Evolutionary conservation across 2,113 vertebrate genomes (phyloP), one percentile per base, ranked within the genome.

Genomic region (Columba janthina): DNA sequence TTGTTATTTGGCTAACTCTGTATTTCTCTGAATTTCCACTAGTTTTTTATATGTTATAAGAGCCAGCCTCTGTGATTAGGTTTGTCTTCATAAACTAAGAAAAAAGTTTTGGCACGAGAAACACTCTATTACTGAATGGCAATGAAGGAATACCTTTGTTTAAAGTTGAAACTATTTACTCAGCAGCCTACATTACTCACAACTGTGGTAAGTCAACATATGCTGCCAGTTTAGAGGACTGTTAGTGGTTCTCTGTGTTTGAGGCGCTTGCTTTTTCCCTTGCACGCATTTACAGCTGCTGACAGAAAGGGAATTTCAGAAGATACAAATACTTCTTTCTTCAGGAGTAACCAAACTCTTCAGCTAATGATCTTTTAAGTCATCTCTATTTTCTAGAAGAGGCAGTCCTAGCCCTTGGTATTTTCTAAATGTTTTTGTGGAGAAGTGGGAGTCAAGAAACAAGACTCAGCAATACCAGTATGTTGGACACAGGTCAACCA

Each of bases 321-420:
- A 70, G 64, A 44, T 50, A 88, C 50, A 92, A n/a, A 54, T 65
- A 53, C 19, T 70, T 83, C 90, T 92, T 71, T 93, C 82, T 94
- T 80, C 31, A 56, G 38, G 50, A 93, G 5, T 58, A 62, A 50
- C 34, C 34, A 74, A n/a, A 50, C 61, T 87, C 72, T 74, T 73
- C 14, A 74, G 38, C 50, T 90, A 78, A 48, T 78, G 66, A 70
- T 74, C 56, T 90, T 46, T 56, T 51, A 70, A 80, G 22, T 50
- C 26, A 24, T 66, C 36, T 66, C 58, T 80, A 0, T 89, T 65
- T 83, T 94, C 36, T 50, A 71, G n/a, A 80, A 54, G 17, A 83
- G 56, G 15, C 56, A 76, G 28, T 66, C 15, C 21, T 78, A 78
- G 40, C 32, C 11, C 36, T 56, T 92, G 40, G 19, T 74, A 70